Evolutionary conservation across 2,888 invertebrate genomes (phyloP).

Genomic region (Heterodera filipjevi): DNA sequence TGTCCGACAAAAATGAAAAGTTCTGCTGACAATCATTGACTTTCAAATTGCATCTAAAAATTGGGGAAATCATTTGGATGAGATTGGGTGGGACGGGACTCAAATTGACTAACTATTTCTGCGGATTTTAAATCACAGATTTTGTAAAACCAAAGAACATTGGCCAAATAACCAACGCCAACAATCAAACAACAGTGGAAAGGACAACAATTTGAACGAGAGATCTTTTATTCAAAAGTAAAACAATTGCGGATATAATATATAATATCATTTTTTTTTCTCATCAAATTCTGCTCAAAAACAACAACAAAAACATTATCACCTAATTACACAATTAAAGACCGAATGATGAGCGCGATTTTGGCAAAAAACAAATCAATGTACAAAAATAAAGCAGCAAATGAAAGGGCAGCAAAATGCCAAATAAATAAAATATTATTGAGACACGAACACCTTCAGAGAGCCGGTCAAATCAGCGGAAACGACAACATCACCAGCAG

Average conservation of each 20-base stretch:
- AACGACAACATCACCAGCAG: conserved; percentile 85
- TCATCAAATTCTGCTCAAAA: too few relatives aligned
- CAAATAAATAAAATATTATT: conserved; percentile 67
- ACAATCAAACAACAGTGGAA: too few relatives aligned
- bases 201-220: background rate
- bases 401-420: conserved; percentile 64
- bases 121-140: too few relatives aligned
- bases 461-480: conserved; percentile 95
- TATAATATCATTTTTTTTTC: background rate
- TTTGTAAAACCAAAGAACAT: too few relatives aligned
- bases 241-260: background rate
- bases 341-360: conserved; percentile 65
- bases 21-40: background rate
- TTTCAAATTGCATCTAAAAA: background rate
- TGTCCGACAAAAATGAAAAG: background rate
- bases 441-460: conserved; percentile 79
- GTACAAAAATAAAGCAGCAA: background rate
- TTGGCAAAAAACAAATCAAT: conserved; percentile 66
- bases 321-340: background rate
- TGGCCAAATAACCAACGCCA: too few relatives aligned
- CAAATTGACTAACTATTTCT: background rate
- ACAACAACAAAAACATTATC: too few relatives aligned
- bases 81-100: too few relatives aligned
- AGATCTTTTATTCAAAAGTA: too few relatives aligned
- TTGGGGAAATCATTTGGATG: background rate